phyloP scores from a whole-genome alignment of 2,888 invertebrate species.

The Galeruca laticollis region DNA sequence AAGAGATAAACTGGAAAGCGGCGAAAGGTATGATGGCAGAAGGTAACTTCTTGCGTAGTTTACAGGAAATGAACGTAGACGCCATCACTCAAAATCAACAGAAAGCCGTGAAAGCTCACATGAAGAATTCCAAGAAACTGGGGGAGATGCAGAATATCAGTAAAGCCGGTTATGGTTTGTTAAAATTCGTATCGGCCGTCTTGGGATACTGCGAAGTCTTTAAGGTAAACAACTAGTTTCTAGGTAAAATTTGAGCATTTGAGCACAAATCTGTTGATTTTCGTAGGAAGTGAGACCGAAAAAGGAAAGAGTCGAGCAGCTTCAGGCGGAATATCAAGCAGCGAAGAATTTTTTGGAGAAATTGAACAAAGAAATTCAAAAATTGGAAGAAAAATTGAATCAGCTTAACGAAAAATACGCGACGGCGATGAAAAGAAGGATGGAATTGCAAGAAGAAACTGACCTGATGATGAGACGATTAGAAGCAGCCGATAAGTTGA shows the following conservation, averaged over 20 bases:
- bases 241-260: no score
- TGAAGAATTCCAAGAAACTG: constrained; percentile 79
- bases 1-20: constrained; percentile 91
- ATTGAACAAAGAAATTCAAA: constrained; percentile 79
- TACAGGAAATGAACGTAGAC: constrained; percentile 90
- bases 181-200: constrained; percentile 88
- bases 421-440: constrained; percentile 76
- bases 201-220: constrained; percentile 91
- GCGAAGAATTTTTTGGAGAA: constrained; percentile 76
- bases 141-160: constrained; percentile 89
- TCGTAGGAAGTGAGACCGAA: constrained; percentile 82
- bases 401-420: constrained; percentile 82
- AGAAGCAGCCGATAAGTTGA: constrained; percentile 88
- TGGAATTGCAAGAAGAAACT: constrained; percentile 83
- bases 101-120: constrained; percentile 77
- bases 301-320: constrained; percentile 82
- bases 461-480: constrained; percentile 84
- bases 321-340: constrained; percentile 79
- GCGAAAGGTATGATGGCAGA: constrained; percentile 95
- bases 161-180: constrained; percentile 86
- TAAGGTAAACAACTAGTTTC: constrained; percentile 59
- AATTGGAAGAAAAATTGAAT: constrained; percentile 78
- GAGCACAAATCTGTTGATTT: no score
- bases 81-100: constrained; percentile 79
- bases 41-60: constrained; percentile 81